Evolutionary conservation across 2,888 invertebrate species (phyloP), one percentile per base, ranked within the genome.

Genomic region (Mythimna impura): DNA sequence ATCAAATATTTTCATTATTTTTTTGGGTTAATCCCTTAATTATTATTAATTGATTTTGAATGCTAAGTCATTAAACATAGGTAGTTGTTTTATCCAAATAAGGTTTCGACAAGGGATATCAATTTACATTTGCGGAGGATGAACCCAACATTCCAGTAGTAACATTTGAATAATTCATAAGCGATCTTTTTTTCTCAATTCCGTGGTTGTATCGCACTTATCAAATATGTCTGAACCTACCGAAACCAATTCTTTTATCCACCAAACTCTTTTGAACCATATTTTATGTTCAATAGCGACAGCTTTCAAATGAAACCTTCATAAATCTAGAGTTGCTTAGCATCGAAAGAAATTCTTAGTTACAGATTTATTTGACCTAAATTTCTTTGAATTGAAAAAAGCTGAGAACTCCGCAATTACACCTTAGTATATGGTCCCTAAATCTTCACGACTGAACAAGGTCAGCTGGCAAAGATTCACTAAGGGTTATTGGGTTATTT

Each of bases 111-210:
- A 58, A 58, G 55, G 52, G 55, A 66, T 77, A 66, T 64, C 34
- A 70, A 73, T 77, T 77, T 76, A 62, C 64, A 71, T 76, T 76
- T 64, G 69, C 58, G 62, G 62, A 73, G 63, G 25, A 52, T 69
- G 60, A 30, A 57, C 76, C 69, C 8, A 62, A 63, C 57, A 65
- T 62, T 52, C 65, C 69, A 52, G 61, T 58, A 67, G 66, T 60
- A 57, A 58, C 66, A 54, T 66, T 72, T 82, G 73, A 78, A 82
- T 82, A 67, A 80, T 80, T 80, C 78, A 82, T 82, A 66, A 63
- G 62, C 40, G 61, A 52, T 47, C 57, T 60, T 50, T 30, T 76
- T 78, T 75, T 66, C 36, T 69, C 34, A 55, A 54, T 34, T 6
- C 67, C 25, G 52, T 60, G 58, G 40, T 58, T 68, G 64, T 71